These are phyloP conservation scores for Zaprionus taronus DNA, from an alignment of 1,140 invertebrate genomes.

Conservation along the genomic window DNA sequence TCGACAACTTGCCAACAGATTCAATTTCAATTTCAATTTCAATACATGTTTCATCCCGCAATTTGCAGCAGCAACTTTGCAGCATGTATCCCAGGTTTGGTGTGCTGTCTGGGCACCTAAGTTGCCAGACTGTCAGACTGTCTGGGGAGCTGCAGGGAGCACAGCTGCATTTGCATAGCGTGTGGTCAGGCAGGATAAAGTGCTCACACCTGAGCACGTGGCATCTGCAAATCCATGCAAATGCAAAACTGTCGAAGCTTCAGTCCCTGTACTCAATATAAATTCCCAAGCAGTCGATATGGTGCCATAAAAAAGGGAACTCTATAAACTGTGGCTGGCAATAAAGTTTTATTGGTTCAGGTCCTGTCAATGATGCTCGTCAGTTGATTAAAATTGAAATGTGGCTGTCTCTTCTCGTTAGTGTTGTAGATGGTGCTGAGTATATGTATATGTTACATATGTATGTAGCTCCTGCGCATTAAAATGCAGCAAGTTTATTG, in stretches of 20 bases:
- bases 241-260: constrained; percentile 5
- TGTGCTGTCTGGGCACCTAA: constrained; percentile 5
- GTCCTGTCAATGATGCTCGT: constrained; percentile 35
- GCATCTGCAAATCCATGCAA: not conserved
- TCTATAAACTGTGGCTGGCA: not conserved
- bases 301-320: constrained; percentile 13
- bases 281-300: constrained; percentile 16
- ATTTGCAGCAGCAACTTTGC: constrained; percentile 4
- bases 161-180: not conserved
- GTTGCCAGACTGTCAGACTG: not conserved
- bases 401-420: not conserved
- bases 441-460: not conserved
- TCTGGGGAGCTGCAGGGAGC: not conserved
- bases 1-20: constrained; percentile 19
- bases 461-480: not conserved
- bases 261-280: constrained; percentile 14
- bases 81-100: not conserved
- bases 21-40: constrained; percentile 45
- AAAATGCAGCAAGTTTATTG: constrained; percentile 12
- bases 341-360: constrained; percentile 50
- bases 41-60: constrained; percentile 19
- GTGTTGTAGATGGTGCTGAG: not conserved
- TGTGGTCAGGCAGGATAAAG: not conserved
- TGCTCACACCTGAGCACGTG: constrained; percentile 7
- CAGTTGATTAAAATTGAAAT: constrained; percentile 48